Conservation (phyloP, 2,113 vertebrate species). For the Epinephelus fuscoguttatus region DNA sequence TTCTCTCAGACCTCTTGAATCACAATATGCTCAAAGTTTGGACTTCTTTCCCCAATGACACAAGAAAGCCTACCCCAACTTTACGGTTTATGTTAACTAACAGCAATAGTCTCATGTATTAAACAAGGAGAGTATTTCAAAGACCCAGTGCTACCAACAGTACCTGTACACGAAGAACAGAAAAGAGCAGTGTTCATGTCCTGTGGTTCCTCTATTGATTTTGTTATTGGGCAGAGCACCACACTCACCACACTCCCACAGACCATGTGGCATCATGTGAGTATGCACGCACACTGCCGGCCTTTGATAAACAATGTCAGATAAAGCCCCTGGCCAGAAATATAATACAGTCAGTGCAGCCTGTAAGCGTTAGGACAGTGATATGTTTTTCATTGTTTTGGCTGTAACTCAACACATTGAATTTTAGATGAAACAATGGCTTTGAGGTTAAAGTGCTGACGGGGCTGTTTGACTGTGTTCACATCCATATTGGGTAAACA, state of each 20-base stretch:
- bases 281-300: conserved; percentile 12
- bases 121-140: not conserved
- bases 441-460: conserved; percentile 20
- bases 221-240: not conserved
- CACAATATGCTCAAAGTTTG: too few relatives aligned
- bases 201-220: conserved; percentile 42
- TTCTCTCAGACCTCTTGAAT: too few relatives aligned
- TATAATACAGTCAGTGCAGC: not conserved
- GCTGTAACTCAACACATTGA: conserved; percentile 14
- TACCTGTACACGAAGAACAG: not conserved
- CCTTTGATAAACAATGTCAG: conserved; percentile 42
- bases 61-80: too few relatives aligned
- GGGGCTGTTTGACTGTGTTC: not conserved
- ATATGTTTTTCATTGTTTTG: conserved; percentile 22
- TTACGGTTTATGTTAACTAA: too few relatives aligned
- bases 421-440: conserved; percentile 31
- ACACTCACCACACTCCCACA: conserved; percentile 4
- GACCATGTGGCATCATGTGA: conserved; percentile 59
- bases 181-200: not conserved
- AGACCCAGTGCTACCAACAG: not conserved
- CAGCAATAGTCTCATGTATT: too few relatives aligned
- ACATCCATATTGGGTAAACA: conserved; percentile 10
- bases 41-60: too few relatives aligned
- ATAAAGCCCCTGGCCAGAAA: conserved; percentile 24
- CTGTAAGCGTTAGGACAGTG: not conserved